phyloP scores from a whole-genome alignment of 1,140 invertebrate species.

The Drosophila melanica region DNA sequence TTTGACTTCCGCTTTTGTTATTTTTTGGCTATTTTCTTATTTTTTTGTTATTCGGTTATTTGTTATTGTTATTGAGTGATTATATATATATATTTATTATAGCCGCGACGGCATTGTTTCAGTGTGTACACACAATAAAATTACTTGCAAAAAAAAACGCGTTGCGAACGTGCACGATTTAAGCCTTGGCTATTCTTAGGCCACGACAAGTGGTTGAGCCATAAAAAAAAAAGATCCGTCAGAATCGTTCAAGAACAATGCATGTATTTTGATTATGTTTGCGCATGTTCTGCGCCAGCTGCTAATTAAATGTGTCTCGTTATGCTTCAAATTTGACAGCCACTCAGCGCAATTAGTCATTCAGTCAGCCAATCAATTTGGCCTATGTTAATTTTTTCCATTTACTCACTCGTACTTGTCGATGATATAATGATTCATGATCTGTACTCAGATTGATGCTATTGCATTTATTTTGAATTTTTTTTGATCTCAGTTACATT shows the following conservation, averaged over 20 bases:
- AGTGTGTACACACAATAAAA: conserved; percentile 55
- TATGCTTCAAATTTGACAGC: conserved; percentile 36
- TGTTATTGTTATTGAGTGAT: conserved; percentile 70
- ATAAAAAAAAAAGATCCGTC: conserved; percentile 2
- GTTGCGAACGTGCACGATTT: conserved; percentile 57
- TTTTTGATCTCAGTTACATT: conserved; percentile 10
- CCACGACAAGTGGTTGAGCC: conserved; percentile 44
- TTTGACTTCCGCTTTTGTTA: conserved; percentile 69
- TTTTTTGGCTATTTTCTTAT: conserved; percentile 38
- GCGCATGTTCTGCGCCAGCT: conserved; percentile 25
- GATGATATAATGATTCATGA: conserved; percentile 50
- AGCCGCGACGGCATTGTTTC: conserved; percentile 67
- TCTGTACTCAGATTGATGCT: conserved; percentile 13
- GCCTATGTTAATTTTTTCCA: conserved; percentile 62
- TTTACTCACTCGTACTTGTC: conserved; percentile 2
- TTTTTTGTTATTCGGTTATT: conserved; percentile 10
- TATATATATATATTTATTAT: conserved; percentile 47
- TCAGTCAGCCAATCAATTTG: conserved; percentile 33
- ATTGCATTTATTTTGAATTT: conserved; percentile 3
- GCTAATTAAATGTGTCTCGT: conserved; percentile 42
- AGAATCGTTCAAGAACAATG: conserved; percentile 30
- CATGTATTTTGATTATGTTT: conserved; percentile 26
- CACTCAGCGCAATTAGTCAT: conserved; percentile 6
- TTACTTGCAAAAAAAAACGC: conserved; percentile 63
- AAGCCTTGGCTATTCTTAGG: conserved; percentile 50